Conservation (phyloP, 2,797 vertebrate species). For the Gallinago stenura region DNA sequence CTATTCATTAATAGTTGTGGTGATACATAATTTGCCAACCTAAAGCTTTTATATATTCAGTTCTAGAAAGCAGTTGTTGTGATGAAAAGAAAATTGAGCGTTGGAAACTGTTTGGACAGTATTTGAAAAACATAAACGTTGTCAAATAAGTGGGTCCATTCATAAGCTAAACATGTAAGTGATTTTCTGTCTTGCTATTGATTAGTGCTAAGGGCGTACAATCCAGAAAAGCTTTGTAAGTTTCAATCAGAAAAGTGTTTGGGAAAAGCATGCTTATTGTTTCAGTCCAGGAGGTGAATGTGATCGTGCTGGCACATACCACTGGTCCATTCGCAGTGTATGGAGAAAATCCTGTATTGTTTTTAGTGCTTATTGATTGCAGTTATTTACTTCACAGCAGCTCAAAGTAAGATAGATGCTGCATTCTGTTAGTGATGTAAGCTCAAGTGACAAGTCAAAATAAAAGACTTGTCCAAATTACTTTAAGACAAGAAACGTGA, state of each 20-base stretch:
- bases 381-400: neutral
- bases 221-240: neutral
- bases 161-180: neutral
- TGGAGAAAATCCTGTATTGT: neutral
- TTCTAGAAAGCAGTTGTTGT: neutral
- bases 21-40: neutral
- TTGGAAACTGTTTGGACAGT: neutral
- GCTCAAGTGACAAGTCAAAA: constrained; percentile 41
- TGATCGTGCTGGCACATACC: neutral
- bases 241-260: neutral
- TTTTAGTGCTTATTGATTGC: neutral
- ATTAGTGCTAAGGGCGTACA: neutral
- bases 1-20: neutral
- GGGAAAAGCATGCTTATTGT: neutral
- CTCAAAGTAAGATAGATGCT: neutral
- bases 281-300: neutral
- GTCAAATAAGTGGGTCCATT: neutral
- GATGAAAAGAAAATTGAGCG: neutral
- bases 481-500: constrained; percentile 18
- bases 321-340: neutral
- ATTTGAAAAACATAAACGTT: neutral
- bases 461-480: constrained; percentile 1
- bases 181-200: neutral
- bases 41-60: neutral
- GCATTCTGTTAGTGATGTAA: neutral